These are phyloP conservation scores for Rhaphigaster nebulosa DNA, from an alignment of 2,888 invertebrate species.

Conservation along the genomic window DNA sequence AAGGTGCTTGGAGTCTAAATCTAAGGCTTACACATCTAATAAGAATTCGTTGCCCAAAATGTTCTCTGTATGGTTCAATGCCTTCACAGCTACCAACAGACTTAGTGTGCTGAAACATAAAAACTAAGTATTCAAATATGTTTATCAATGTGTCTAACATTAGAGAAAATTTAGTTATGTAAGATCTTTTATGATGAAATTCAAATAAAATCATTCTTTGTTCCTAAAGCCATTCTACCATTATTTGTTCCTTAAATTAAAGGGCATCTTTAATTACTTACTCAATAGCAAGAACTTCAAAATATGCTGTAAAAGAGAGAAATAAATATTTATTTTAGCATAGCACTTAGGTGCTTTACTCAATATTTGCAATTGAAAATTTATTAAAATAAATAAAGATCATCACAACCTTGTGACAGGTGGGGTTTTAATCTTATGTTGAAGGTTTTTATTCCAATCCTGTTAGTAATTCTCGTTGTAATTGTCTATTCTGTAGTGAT, in stretches of 20 bases:
- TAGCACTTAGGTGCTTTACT: too few relatives aligned
- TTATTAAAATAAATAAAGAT: too few relatives aligned
- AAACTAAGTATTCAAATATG: not conserved
- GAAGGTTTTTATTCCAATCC: too few relatives aligned
- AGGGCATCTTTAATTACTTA: not conserved
- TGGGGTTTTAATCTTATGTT: too few relatives aligned
- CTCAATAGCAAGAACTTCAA: too few relatives aligned
- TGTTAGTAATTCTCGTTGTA: too few relatives aligned
- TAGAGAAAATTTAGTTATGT: not conserved
- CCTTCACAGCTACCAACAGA: constrained; percentile 60
- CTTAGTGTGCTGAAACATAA: constrained; percentile 65
- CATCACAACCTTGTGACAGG: too few relatives aligned
- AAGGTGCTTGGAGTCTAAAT: constrained; percentile 86
- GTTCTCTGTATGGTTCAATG: constrained; percentile 86
- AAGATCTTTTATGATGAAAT: not conserved
- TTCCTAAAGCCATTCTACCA: too few relatives aligned
- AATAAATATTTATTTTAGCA: too few relatives aligned
- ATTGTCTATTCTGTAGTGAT: too few relatives aligned
- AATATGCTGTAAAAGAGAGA: too few relatives aligned
- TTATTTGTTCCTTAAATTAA: not conserved
- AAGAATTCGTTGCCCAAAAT: constrained; percentile 88
- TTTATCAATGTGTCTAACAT: not conserved
- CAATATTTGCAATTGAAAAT: too few relatives aligned
- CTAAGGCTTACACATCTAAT: constrained; percentile 86
- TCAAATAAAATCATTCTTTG: not conserved